These are phyloP conservation scores for Columba janthina DNA, from an alignment of 2,113 vertebrate genomes.

Conservation along the genomic window DNA sequence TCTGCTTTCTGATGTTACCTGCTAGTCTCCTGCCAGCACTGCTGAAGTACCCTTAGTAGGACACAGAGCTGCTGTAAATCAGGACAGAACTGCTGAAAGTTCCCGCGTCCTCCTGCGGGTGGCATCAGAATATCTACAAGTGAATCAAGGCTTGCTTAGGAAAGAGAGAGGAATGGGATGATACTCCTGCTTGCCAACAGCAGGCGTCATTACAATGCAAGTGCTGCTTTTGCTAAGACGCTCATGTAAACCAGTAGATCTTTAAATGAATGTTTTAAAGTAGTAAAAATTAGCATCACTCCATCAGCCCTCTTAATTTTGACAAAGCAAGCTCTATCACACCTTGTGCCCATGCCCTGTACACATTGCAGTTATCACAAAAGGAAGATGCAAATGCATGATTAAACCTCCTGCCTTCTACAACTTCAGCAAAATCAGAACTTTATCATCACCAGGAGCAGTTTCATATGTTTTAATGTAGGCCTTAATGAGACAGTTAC, in stretches of 20 bases:
- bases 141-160: background rate
- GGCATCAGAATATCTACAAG: constrained; percentile 68
- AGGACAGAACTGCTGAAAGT: background rate
- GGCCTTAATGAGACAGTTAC: background rate
- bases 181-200: background rate
- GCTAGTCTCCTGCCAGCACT: background rate
- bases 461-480: background rate
- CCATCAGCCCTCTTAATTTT: background rate
- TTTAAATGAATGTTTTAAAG: background rate
- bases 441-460: background rate
- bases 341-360: background rate
- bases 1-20: constrained; percentile 16
- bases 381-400: background rate
- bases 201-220: background rate
- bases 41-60: background rate
- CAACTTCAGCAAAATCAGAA: background rate
- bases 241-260: background rate
- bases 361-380: background rate
- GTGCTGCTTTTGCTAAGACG: background rate
- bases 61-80: background rate
- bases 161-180: background rate
- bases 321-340: background rate
- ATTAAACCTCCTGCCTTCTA: background rate
- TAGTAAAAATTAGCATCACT: background rate
- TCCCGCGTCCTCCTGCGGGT: constrained; percentile 62